Evolutionary conservation across 1,140 invertebrate genomes (phyloP).

Genomic region (Apis florea): DNA sequence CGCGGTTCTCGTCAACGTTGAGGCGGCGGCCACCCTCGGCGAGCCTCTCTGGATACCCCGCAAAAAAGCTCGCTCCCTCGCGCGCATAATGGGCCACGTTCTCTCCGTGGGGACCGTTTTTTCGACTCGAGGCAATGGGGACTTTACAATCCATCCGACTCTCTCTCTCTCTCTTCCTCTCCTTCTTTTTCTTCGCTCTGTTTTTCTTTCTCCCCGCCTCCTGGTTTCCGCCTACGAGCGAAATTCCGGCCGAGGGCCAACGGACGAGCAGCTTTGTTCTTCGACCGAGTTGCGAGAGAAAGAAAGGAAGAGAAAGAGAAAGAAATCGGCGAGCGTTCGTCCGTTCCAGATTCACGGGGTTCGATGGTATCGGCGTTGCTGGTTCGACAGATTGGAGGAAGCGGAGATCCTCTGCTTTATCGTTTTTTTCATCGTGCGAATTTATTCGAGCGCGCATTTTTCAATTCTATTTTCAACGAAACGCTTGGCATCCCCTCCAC

Average conservation of each 20-base stretch:
- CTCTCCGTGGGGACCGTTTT: constrained; percentile 57
- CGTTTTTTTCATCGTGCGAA: too few species aligned
- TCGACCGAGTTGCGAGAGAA: neutral
- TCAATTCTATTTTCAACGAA: too few species aligned
- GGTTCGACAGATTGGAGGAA: constrained; percentile 40
- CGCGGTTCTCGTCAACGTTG: constrained; percentile 77
- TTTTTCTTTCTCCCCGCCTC: constrained; percentile 2
- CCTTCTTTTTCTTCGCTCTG: neutral
- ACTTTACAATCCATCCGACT: neutral
- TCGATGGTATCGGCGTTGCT: constrained; percentile 46
- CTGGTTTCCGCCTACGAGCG: constrained; percentile 62
- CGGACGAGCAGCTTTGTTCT: constrained; percentile 29
- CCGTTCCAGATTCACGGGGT: constrained; percentile 33
- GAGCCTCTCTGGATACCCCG: constrained; percentile 61
- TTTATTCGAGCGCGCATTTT: too few species aligned
- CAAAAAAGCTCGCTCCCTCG: constrained; percentile 66
- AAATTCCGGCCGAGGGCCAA: constrained; percentile 48
- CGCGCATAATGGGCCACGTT: constrained; percentile 60
- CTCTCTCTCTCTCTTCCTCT: constrained; percentile 35
- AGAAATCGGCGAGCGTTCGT: constrained; percentile 50
- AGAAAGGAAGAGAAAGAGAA: constrained; percentile 1
- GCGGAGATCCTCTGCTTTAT: too few species aligned
- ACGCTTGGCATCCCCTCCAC: too few species aligned
- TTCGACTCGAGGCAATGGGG: constrained; percentile 24
- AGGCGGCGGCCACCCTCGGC: constrained; percentile 76